Evolutionary conservation across 1,140 invertebrate species (phyloP), one percentile per base, ranked within the genome.

Genomic region (Trichomalopsis sarcophagae): DNA sequence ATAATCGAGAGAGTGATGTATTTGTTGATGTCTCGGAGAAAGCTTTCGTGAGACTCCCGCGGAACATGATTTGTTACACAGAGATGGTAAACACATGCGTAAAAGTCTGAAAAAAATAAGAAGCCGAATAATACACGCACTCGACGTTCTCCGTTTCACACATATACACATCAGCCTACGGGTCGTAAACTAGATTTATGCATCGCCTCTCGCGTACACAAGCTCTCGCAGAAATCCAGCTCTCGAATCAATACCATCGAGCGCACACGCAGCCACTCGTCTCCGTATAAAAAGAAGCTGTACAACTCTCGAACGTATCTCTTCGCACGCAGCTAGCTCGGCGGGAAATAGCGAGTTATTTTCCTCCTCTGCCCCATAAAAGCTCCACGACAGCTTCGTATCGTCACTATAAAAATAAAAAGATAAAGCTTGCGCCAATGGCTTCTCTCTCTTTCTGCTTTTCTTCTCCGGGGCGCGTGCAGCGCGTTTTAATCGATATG

Each of bases 341-440:
- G 6, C 5, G 36, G 73, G 17, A 36, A 36, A 30, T 36, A 27
- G 71, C 17, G 2, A 74, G 71, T 74, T 74, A 74, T 30, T 74
- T 76, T 47, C n/a, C 75, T 77, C 44, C 0, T 77, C 14, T 50
- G 44, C 23, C 44, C 44, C 75, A n/a, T 77, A 55, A 77, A 77
- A 55, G 75, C 44, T 27, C 27, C 36, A 44, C 69, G 40, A 9
- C 5, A 36, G 3, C 40, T 5, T 30, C 27, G 6, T 71, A 11
- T 33, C 69, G 69, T 9, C 7, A 1, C 73, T 40, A 75, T 75
- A 44, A 75, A 75, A 40, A 21, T 75, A 75, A 44, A 75, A 75
- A 75, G 21, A 62, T 62, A 62, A 62, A n/a, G 21, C 55, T n/a
- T 6, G 17, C 6, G 50, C 50, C 50, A 55, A 55, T 17, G 14